phyloP scores from a whole-genome alignment of 2,113 vertebrate genomes.

The Trichomycterus rosablanca region DNA sequence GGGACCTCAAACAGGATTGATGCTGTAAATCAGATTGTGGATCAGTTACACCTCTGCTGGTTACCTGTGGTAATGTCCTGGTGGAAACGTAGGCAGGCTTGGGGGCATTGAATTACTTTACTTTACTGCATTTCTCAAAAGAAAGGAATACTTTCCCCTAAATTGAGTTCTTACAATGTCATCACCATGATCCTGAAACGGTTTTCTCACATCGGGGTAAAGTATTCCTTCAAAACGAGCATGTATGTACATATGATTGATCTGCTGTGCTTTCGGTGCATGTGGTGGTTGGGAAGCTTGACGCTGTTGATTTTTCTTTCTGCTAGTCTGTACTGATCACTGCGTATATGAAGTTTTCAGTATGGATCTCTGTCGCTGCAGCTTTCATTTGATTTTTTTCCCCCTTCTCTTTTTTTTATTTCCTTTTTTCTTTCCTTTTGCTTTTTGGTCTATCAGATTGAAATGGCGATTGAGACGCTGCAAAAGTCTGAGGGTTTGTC shows the following conservation, averaged over 20 bases:
- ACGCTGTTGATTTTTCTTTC: constrained; percentile 21
- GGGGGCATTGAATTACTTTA: too few relatives aligned
- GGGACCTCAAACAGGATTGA: too few relatives aligned
- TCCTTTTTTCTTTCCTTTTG: constrained; percentile 65
- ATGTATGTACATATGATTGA: background rate
- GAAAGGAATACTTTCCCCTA: too few relatives aligned
- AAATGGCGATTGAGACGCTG: constrained; percentile 99
- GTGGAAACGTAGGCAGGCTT: too few relatives aligned
- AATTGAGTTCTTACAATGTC: too few relatives aligned
- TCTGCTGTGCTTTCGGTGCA: constrained; percentile 6
- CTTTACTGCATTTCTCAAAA: too few relatives aligned
- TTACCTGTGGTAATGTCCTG: constrained; percentile 22
- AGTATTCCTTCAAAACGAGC: constrained; percentile 6
- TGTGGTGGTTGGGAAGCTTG: constrained; percentile 37
- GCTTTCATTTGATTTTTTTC: constrained; percentile 31
- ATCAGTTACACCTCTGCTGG: constrained; percentile 38
- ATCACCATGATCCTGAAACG: too few relatives aligned
- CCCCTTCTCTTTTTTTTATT: constrained; percentile 52
- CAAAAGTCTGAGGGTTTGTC: constrained; percentile 98
- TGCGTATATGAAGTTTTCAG: constrained; percentile 34
- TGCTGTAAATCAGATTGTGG: background rate
- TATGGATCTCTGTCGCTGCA: constrained; percentile 39
- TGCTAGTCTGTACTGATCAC: constrained; percentile 47
- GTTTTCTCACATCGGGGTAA: too few relatives aligned
- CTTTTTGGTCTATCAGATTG: constrained; percentile 88